Evolutionary conservation across 92 coral and sea anemone species (phyloP), one percentile per base, ranked within the genome.

Genomic region (Zoanthus sansibaricus): DNA sequence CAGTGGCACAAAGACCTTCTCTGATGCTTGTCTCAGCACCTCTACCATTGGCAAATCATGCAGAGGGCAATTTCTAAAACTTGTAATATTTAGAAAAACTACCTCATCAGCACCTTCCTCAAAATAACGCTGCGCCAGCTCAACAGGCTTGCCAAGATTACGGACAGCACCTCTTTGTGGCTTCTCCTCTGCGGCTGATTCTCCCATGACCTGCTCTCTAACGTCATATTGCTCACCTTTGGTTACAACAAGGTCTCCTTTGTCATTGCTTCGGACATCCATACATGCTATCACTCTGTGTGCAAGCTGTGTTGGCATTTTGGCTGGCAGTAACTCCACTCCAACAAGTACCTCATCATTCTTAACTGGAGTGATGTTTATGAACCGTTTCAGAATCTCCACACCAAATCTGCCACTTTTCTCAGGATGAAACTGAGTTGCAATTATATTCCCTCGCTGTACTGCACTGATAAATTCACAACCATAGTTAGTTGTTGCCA

Each of bases 201-300:
- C 70, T 16, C 5, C 31, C 2, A 67, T 3, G 1, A 61, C 72
- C 32, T 86, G 80, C 70, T 90, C 93, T 18, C 93, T 62, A 25
- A 90, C 93, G n/a, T 90, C 90, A 80, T 86, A 90, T 59, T 90
- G 90, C 46, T 90, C 93, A 32, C 93, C 93, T 82, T 90, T 90
- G 17, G 93, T 90, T 8, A 86, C 93, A 12, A 90, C 90, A 13
- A 90, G 86, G 44, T 90, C 93, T 51, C 93, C 93, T 71, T 72
- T 42, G 72, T 90, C 90, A 82, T 90, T 90, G 62, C 55, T 73
- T 21, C 90, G 90, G 52, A 90, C 93, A 75, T 90, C 89, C 77
- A 90, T 79, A 51, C 89, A 90, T 21, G 93, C 83, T 78, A 90
- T 90, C 37, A 90, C 83, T 25, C 93, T 90, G 48, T 20, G 71